Evolutionary conservation across 2,113 vertebrate species (phyloP), one percentile per base, ranked within the genome.

Genomic region (Saimiri boliviensis): DNA sequence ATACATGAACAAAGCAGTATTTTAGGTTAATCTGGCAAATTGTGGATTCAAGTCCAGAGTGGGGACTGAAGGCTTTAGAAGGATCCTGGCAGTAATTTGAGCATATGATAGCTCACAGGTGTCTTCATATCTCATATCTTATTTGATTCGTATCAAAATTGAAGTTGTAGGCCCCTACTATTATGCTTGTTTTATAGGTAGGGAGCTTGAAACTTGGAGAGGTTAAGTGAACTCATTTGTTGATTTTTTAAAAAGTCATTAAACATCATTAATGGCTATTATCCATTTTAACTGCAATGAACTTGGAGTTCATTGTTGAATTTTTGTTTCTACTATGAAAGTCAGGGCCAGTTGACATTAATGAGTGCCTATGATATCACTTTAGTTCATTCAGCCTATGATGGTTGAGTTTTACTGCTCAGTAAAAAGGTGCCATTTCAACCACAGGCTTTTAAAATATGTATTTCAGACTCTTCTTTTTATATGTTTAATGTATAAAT

Each of bases 121-220:
- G 1, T 96, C 47, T 83, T 87, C 2, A 6, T 54, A 63, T 40
- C 49, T 93, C 49, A 60, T 91, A 32, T 89, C 89, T 94, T 88
- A 66, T 79, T 77, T 86, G 47, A 37, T 92, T 95, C 21, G 8
- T 85, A 17, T 92, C 42, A 66, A 70, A 91, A 52, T n/a, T 83
- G 70, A 70, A 17, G 1, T 60, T 88, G 54, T 82, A n/a, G 35
- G 47, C 5, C 1, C 2, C 23, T 40, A 80, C 32, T 79, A 0
- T 47, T 70, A 73, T 70, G 14, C 40, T 25, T 77, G 11, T 93
- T 97, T 89, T 76, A 56, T 92, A 58, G 70, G n/a, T 45, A 54
- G 80, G 66, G 58, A 81, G 74, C 49, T 96, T 73, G 52, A 89
- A 96, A 93, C 45, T 35, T 47, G 27, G 45, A 89, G 40, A 86